Evolutionary conservation across 1,140 invertebrate genomes (phyloP).

Genomic region (Dendrolimus punctatus): DNA sequence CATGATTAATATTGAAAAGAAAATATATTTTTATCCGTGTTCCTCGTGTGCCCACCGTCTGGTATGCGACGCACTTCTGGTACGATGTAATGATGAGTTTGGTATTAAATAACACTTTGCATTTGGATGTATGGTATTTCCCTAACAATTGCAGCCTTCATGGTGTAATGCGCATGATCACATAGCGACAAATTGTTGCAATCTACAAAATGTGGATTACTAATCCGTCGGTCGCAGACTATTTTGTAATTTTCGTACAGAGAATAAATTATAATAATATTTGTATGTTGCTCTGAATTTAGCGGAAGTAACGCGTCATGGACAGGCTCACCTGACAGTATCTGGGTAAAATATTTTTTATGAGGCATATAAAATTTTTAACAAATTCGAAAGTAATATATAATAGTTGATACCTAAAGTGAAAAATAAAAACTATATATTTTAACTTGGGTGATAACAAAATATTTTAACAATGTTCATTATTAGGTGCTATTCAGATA

Average conservation of each 20-base stretch:
- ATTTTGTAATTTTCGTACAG: slow-evolving; percentile 21
- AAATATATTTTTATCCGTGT: neutral
- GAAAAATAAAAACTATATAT: too few species aligned
- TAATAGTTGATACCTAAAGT: too few species aligned
- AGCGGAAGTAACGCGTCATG: too few species aligned
- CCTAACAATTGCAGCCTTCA: slow-evolving; percentile 63
- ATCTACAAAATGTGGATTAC: slow-evolving; percentile 56
- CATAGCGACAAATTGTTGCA: slow-evolving; percentile 60
- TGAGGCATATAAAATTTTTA: too few species aligned
- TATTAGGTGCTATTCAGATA: too few species aligned
- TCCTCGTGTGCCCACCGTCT: neutral
- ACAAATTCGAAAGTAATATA: too few species aligned
- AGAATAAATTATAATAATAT: slow-evolving; percentile 8
- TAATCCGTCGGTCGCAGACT: slow-evolving; percentile 34
- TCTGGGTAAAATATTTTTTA: too few species aligned
- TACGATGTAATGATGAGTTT: slow-evolving; percentile 34
- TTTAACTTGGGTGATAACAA: too few species aligned
- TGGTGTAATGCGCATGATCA: slow-evolving; percentile 51
- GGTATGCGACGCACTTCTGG: slow-evolving; percentile 3
- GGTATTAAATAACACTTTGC: slow-evolving; percentile 62
- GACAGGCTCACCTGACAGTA: too few species aligned
- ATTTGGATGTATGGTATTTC: slow-evolving; percentile 58
- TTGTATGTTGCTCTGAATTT: too few species aligned
- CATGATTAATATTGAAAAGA: slow-evolving; percentile 25
- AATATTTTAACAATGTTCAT: too few species aligned